Percentiles rank a stretch among this genome's conserved stretches.
phyloP scores from a whole-genome alignment of 2,888 invertebrate species.

The Drosophila algonquin region DNA sequence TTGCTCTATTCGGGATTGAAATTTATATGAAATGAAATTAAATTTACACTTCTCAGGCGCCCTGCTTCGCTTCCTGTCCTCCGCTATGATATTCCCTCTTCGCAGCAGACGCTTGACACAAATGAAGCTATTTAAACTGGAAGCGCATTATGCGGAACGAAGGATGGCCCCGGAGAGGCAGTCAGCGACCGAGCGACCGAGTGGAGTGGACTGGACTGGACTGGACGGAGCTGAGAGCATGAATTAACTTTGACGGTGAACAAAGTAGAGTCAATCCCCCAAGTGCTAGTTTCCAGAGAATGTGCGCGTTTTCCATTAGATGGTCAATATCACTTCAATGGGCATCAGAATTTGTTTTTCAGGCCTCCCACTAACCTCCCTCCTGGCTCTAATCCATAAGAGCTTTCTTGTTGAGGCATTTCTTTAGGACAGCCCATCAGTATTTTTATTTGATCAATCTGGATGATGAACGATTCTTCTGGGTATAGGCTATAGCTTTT shows the following conservation, averaged over 20 bases:
- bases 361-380: too few species aligned
- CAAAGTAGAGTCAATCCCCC: neutral
- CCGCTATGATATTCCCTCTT: conserved; percentile 1
- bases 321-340: neutral
- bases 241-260: neutral
- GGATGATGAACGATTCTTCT: too few species aligned
- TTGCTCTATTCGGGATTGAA: conserved; percentile 25
- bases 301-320: neutral
- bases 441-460: too few species aligned
- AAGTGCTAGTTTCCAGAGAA: neutral
- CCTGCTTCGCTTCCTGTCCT: neutral
- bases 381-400: too few species aligned
- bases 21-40: conserved; percentile 50
- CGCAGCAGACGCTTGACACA: conserved; percentile 15
- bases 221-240: neutral
- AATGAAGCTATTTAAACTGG: conserved; percentile 37
- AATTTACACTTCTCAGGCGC: conserved; percentile 37
- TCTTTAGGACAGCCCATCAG: too few species aligned
- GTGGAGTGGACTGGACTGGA: neutral
- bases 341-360: too few species aligned
- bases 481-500: too few species aligned
- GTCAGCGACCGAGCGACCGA: neutral
- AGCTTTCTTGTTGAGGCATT: too few species aligned
- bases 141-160: conserved; percentile 28
- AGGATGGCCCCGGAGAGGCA: neutral